Conservation (phyloP, 2,797 vertebrate genomes). For the Agapornis canus region DNA sequence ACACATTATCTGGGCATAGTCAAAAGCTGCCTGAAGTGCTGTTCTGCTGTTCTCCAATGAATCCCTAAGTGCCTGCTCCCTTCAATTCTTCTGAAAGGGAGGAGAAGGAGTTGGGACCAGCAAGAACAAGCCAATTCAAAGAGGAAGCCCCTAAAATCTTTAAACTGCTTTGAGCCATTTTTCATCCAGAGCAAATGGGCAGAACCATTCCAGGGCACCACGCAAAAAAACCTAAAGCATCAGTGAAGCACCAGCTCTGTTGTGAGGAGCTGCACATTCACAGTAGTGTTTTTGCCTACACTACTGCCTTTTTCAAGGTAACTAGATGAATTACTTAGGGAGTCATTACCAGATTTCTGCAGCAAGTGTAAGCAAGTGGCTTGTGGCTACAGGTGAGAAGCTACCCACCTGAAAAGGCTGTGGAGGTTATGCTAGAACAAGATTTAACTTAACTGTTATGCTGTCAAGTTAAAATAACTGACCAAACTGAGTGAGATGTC, state of each 20-base stretch:
- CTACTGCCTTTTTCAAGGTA: too few species aligned
- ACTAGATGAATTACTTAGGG: not conserved
- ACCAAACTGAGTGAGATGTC: not conserved
- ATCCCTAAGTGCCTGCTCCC: not conserved
- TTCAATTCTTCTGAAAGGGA: not conserved
- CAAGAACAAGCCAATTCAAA: not conserved
- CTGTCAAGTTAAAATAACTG: not conserved
- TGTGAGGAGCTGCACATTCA: accelerated
- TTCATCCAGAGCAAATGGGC: accelerated
- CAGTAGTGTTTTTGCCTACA: accelerated
- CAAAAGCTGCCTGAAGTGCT: not conserved
- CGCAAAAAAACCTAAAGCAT: not conserved
- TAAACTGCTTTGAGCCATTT: not conserved
- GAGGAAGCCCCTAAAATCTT: not conserved
- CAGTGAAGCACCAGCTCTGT: accelerated
- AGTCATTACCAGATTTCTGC: not conserved
- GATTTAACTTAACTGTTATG: not conserved
- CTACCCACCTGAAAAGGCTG: not conserved
- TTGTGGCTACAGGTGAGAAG: not conserved
- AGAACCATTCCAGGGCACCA: not conserved
- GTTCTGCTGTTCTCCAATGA: not conserved
- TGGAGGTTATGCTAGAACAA: not conserved
- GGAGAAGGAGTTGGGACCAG: not conserved
- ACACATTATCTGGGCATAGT: not conserved
- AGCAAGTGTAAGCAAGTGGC: not conserved